These are phyloP conservation scores for Grammomys dolichurus DNA, from an alignment of 2,113 vertebrate species.

Conservation along the genomic window DNA sequence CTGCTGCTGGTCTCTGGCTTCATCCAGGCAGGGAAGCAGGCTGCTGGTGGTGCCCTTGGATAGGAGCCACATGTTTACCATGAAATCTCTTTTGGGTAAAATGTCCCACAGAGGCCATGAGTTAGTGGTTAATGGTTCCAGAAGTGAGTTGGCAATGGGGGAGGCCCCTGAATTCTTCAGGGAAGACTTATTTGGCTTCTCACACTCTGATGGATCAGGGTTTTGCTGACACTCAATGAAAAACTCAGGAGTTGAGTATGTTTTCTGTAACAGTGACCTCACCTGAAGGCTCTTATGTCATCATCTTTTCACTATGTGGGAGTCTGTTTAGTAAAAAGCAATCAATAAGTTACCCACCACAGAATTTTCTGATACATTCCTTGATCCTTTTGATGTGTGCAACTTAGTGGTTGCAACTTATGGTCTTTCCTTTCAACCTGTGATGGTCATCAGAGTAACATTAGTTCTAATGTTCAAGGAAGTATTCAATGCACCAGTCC, in stretches of 20 bases:
- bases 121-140: slow-evolving; percentile 86
- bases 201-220: slow-evolving; percentile 77
- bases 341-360: slow-evolving; percentile 69
- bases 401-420: slow-evolving; percentile 75
- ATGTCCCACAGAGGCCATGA: slow-evolving; percentile 88
- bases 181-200: slow-evolving; percentile 83
- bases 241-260: neutral
- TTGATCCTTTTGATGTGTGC: slow-evolving; percentile 75
- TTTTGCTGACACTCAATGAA: fast-evolving
- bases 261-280: neutral
- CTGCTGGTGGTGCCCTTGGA: slow-evolving; percentile 91
- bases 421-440: slow-evolving; percentile 50
- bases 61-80: slow-evolving; percentile 94
- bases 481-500: neutral
- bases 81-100: slow-evolving; percentile 86
- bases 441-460: neutral
- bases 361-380: neutral
- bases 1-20: slow-evolving; percentile 55
- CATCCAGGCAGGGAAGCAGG: slow-evolving; percentile 82
- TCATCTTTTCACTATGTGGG: slow-evolving; percentile 60
- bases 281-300: too few relatives aligned
- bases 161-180: slow-evolving; percentile 55
- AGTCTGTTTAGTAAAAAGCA: neutral
- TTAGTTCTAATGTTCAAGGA: slow-evolving; percentile 68
- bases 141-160: slow-evolving; percentile 82